These are phyloP conservation scores for Circaetus gallicus DNA, from an alignment of 2,113 vertebrate genomes.

Conservation along the genomic window DNA sequence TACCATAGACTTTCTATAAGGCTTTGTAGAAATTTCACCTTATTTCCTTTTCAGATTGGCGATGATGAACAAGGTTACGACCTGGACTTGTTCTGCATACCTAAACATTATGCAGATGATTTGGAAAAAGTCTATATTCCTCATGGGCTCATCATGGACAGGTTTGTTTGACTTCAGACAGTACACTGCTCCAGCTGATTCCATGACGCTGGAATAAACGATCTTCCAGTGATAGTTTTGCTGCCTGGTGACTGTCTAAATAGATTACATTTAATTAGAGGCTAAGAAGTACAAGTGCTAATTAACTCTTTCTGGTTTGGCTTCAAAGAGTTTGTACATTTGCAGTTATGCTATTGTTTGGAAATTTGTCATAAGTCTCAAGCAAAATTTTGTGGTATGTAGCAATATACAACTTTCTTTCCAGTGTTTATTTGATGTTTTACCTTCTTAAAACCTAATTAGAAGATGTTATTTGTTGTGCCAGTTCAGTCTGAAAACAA, in stretches of 20 bases:
- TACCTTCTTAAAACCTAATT: not conserved
- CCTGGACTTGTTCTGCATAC: conserved; percentile 96
- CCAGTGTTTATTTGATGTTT: not conserved
- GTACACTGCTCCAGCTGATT: not conserved
- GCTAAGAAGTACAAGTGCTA: not conserved
- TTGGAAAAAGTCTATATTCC: conserved; percentile 96
- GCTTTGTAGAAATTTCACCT: not conserved
- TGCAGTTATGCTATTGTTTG: not conserved
- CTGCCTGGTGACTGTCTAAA: not conserved
- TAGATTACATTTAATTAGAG: not conserved
- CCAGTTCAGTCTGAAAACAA: not conserved
- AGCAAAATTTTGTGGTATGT: not conserved
- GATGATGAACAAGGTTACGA: conserved; percentile 96
- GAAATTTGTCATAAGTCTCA: not conserved
- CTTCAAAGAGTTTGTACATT: not conserved
- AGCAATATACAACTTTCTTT: not conserved
- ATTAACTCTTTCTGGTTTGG: not conserved
- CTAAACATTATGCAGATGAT: conserved; percentile 91
- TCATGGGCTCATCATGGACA: conserved; percentile 97
- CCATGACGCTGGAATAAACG: not conserved
- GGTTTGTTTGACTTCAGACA: conserved; percentile 73
- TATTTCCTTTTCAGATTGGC: conserved; percentile 84
- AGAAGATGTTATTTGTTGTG: not conserved
- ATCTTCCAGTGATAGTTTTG: not conserved
- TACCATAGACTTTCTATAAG: not conserved